Evolutionary conservation across 1,140 invertebrate genomes (phyloP).

Genomic region (Lordiphosa clarofinis): DNA sequence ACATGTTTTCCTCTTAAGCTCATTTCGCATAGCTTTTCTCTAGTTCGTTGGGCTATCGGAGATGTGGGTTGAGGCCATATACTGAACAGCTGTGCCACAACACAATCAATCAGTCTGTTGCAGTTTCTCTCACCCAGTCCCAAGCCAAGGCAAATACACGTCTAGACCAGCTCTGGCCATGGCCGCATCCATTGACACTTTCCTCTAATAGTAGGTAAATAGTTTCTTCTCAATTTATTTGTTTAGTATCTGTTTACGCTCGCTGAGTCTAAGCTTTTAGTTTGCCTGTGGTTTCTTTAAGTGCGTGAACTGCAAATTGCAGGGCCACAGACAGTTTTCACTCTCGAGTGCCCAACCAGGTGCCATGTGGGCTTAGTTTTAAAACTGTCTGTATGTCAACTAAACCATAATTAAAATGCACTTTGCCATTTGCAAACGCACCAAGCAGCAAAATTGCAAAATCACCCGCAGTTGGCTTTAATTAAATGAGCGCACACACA

Average conservation of each 20-base stretch:
- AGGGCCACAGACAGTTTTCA: conserved; percentile 56
- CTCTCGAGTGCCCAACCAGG: conserved; percentile 40
- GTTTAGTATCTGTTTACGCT: conserved; percentile 3
- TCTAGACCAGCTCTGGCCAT: conserved; percentile 31
- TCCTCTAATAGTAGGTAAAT: conserved; percentile 33
- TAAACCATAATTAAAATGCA: conserved; percentile 69
- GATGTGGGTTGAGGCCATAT: background rate
- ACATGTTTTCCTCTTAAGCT: background rate
- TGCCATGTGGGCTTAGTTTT: conserved; percentile 25
- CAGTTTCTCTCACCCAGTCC: conserved; percentile 39
- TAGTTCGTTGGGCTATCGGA: no score
- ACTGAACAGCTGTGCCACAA: conserved; percentile 4
- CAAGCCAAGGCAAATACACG: conserved; percentile 26
- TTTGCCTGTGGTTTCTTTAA: conserved; percentile 15
- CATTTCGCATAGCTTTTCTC: no score
- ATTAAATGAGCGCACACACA: conserved; percentile 54
- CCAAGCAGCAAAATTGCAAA: conserved; percentile 41
- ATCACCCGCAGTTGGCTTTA: conserved; percentile 44
- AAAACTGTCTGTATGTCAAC: conserved; percentile 31
- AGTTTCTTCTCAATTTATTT: conserved; percentile 23
- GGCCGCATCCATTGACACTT: conserved; percentile 61
- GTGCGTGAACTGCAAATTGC: conserved; percentile 48
- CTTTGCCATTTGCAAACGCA: conserved; percentile 46
- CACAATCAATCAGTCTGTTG: conserved; percentile 46
- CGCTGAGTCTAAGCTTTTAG: background rate